Evolutionary conservation across 2,797 vertebrate species (phyloP), one percentile per base, ranked within the genome.

Genomic region (Heliangelus exortis): DNA sequence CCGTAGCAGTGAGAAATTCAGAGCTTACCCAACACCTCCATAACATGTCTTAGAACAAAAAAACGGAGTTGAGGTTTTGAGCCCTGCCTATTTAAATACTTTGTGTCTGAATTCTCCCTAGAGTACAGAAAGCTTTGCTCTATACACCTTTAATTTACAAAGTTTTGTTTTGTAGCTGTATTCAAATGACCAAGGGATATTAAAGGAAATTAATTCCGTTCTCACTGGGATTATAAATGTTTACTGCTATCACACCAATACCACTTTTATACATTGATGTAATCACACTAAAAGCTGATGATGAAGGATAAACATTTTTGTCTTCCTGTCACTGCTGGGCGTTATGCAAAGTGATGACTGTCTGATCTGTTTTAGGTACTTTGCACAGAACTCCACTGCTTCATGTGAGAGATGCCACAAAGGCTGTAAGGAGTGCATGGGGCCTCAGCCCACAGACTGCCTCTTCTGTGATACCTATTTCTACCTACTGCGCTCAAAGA

Each of bases 341-440:
- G 47, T 90, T 57, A 55, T 47, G 16, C 22, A 89, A 68, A 88
- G 12, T 16, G 39, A 71, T 68, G 9, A 5, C 41, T 62, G 47
- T 76, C 69, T 50, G 7, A 63, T 92, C 48, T 85, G 2, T 96
- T 97, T 77, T 91, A 98, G 98, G 13, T 97, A 98, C 59, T 98
- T 97, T 5, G 84, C 97, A 78, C 96, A 98, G 53, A 97, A 94
- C 20, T 39, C 94, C 80, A 98, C 97, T 1, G 84, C 97, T 82
- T 95, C 48, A 19, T 99, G 99, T 74, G 96, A 98, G 94, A 98
- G 82, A 84, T 99, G 99, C 75, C 96, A 99, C 96, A 98, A 97
- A 62, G 98, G 93, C 72, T 99, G 99, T 81, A 97, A 97, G 13
- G 97, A 98, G 58, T 99, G 99, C 86, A 78, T 41, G 20, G 98